These are phyloP conservation scores for Miltochrista miniata DNA, from an alignment of 2,888 invertebrate species.

Conservation along the genomic window DNA sequence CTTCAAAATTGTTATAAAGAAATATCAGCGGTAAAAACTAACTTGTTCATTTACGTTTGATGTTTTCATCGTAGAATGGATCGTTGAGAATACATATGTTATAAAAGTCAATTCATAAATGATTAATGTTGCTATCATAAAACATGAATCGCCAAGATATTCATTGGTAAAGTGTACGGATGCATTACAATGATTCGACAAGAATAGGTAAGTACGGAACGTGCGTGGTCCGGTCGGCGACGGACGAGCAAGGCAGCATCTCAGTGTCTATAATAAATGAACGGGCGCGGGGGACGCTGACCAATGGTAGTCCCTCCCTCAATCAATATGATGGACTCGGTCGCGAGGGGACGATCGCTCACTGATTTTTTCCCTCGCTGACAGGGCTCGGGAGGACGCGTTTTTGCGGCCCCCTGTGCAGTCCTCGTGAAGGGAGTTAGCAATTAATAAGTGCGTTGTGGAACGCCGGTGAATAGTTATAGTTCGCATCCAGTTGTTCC, in stretches of 20 bases:
- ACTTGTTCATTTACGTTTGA: background rate
- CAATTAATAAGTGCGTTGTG: conserved; percentile 79
- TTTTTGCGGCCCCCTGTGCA: conserved; percentile 77
- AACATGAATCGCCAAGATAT: conserved; percentile 9
- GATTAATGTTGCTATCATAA: conserved; percentile 3
- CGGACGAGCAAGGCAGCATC: conserved; percentile 57
- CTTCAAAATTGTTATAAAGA: conserved; percentile 27
- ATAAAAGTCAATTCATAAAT: conserved; percentile 2
- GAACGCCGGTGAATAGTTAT: conserved; percentile 39
- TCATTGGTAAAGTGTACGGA: conserved; percentile 11
- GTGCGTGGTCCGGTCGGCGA: conserved; percentile 38
- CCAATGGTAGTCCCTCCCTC: conserved; percentile 83
- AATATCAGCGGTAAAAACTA: conserved; percentile 15
- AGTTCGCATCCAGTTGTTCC: conserved; percentile 30
- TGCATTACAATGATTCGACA: conserved; percentile 46
- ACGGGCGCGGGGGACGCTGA: conserved; percentile 81
- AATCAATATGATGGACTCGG: conserved; percentile 85
- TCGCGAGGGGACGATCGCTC: conserved; percentile 84
- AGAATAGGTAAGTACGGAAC: conserved; percentile 37
- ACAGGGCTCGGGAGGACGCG: conserved; percentile 80
- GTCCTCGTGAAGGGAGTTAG: conserved; percentile 70
- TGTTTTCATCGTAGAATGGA: background rate
- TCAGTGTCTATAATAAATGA: conserved; percentile 84
- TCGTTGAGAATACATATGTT: conserved; percentile 2
- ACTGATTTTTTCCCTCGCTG: conserved; percentile 84